Conservation (phyloP, 2,888 invertebrate genomes). For the Phorcus lineatus region DNA sequence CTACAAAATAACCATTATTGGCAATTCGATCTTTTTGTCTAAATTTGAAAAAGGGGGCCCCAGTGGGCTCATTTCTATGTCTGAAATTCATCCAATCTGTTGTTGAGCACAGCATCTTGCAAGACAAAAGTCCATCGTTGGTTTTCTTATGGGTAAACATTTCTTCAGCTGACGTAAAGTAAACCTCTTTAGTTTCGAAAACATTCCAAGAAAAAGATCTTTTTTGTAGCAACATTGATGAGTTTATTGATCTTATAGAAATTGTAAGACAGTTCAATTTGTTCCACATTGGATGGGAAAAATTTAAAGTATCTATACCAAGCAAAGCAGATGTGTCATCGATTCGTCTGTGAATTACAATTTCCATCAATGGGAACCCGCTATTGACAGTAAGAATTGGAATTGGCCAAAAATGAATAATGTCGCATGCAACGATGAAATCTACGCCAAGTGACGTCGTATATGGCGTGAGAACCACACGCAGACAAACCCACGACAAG, state of each 20-base stretch:
- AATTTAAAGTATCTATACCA: constrained; percentile 22
- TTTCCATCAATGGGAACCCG: constrained; percentile 13
- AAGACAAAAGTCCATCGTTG: background rate
- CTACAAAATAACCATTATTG: constrained; percentile 21
- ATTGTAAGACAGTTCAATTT: constrained; percentile 23
- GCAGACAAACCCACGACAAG: background rate
- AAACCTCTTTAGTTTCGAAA: constrained; percentile 24
- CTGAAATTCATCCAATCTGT: constrained; percentile 6
- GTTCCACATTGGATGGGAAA: constrained; percentile 16
- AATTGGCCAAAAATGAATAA: constrained; percentile 8
- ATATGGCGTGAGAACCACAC: background rate
- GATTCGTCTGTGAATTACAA: constrained; percentile 13
- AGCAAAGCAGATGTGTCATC: constrained; percentile 5
- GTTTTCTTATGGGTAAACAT: constrained; percentile 8
- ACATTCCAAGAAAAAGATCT: constrained; percentile 8
- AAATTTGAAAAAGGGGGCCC: constrained; percentile 9
- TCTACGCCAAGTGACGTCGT: constrained; percentile 8
- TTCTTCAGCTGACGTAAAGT: constrained; percentile 19
- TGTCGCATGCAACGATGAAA: constrained; percentile 14
- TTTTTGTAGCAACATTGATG: background rate
- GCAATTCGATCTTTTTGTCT: constrained; percentile 4
- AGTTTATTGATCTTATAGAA: constrained; percentile 15
- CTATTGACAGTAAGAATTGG: background rate
- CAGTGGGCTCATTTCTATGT: background rate
- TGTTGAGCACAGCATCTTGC: background rate